Evolutionary conservation across 2,113 vertebrate genomes (phyloP).

Genomic region (Echinops telfairi): DNA sequence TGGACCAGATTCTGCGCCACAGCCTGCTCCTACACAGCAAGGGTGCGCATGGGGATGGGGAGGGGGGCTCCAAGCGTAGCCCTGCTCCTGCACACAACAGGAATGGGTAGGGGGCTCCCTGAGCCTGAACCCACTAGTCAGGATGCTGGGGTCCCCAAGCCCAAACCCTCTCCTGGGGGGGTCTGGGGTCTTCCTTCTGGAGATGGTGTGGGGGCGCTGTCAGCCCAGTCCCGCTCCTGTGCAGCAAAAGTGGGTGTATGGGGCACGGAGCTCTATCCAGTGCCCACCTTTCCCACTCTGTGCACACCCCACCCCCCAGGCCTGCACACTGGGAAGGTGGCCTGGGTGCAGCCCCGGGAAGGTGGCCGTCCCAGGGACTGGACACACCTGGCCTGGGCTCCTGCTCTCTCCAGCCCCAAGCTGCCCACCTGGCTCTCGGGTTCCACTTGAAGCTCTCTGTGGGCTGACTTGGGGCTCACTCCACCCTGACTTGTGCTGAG

Average conservation of each 20-base stretch:
- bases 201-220: background rate
- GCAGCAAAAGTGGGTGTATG: background rate
- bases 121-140: background rate
- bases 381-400: background rate
- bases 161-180: constrained; percentile 17
- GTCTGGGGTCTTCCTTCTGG: too few relatives aligned
- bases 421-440: background rate
- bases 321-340: background rate
- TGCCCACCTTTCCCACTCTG: background rate
- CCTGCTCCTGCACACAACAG: background rate
- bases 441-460: background rate
- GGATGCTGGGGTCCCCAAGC: too few relatives aligned
- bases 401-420: too few relatives aligned
- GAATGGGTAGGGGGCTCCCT: background rate
- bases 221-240: constrained; percentile 8
- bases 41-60: constrained; percentile 82
- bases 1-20: constrained; percentile 96
- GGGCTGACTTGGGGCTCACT: background rate
- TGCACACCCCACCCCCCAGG: rapidly evolving
- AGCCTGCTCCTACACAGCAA: constrained; percentile 91
- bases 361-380: background rate
- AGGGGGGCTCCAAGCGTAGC: background rate
- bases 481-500: background rate
- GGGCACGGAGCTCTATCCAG: background rate
- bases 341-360: background rate